phyloP scores from a whole-genome alignment of 2,113 vertebrate species.

The Passerina amoena region DNA sequence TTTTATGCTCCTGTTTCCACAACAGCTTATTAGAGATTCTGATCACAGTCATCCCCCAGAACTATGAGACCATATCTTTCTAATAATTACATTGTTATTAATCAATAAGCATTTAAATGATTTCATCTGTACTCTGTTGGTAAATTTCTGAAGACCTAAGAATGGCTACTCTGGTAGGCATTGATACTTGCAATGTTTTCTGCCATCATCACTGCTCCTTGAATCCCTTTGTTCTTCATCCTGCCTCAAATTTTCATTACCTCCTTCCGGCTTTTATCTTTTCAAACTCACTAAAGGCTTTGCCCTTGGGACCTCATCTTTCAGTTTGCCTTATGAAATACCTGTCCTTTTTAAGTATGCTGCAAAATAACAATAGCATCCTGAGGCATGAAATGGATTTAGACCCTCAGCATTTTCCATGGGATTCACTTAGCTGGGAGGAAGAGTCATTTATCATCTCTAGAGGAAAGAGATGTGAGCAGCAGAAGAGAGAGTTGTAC shows the following conservation, averaged over 20 bases:
- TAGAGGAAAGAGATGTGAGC: not conserved
- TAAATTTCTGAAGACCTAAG: not conserved
- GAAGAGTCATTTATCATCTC: not conserved
- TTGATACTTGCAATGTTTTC: not conserved
- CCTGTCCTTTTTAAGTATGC: not conserved
- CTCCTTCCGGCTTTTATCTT: not conserved
- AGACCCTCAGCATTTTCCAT: not conserved
- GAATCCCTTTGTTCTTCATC: not conserved
- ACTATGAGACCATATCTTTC: not conserved
- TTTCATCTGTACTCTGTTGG: not conserved
- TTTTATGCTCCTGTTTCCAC: not conserved
- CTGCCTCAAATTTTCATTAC: not conserved
- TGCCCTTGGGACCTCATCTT: not conserved
- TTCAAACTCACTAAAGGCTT: not conserved
- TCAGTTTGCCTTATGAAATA: not conserved
- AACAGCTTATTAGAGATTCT: not conserved
- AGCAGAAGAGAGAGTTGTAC: not conserved
- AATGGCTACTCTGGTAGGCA: not conserved
- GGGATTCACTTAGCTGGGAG: not conserved
- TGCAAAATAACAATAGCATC: not conserved
- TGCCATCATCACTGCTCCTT: rapidly evolving
- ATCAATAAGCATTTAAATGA: not conserved
- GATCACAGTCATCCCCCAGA: not conserved
- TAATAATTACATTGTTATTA: not conserved
- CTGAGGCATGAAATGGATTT: not conserved